Evolutionary conservation across 2,888 invertebrate genomes (phyloP), one percentile per base, ranked within the genome.

Genomic region (Habroteleia sp.): DNA sequence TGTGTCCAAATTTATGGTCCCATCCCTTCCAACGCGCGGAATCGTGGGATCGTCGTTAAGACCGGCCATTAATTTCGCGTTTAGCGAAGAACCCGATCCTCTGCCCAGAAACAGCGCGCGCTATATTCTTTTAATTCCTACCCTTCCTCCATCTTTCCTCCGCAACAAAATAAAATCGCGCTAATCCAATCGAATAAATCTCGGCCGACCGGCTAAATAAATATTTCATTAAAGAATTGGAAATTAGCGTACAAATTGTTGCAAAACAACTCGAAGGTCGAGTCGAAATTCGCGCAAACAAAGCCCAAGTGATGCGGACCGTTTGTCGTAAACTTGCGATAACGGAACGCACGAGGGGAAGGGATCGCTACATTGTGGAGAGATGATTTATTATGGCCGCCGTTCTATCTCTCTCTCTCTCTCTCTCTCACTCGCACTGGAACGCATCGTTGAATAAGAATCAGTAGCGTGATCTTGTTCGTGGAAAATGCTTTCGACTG

Each of bases 1-100:
- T 88, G 85, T 85, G 85, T 85, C 88, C 89, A 90, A 90, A 91
- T 91, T 91, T 91, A 91, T 90, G 60, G 52, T 44, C 87, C 87
- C 56, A 79, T 83, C 82, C 81, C 83, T 71, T 54, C 69, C 79
- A 82, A 42, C 46, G 50, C 50, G 69, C 66, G 39, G 50, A 74
- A 69, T 65, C 65, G 75, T 76, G 66, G 80, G 75, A 78, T 74
- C 76, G 62, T 77, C 72, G 75, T 81, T 79, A 83, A 80, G 82
- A 77, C 78, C 77, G 76, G 77, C 81, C 81, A 83, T 86, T 69
- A 48, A 69, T 69, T 69, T 60, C 37, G 37, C 52, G 79, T 83
- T 83, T 83, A 79, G 69, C 80, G 63, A 76, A 77, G 75, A 74
- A 63, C 72, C 56, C 65, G 41, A 56, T 56, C 58, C 58, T 41